Conservation (phyloP, 2,797 vertebrate species). For the Siniperca scherzeri region DNA sequence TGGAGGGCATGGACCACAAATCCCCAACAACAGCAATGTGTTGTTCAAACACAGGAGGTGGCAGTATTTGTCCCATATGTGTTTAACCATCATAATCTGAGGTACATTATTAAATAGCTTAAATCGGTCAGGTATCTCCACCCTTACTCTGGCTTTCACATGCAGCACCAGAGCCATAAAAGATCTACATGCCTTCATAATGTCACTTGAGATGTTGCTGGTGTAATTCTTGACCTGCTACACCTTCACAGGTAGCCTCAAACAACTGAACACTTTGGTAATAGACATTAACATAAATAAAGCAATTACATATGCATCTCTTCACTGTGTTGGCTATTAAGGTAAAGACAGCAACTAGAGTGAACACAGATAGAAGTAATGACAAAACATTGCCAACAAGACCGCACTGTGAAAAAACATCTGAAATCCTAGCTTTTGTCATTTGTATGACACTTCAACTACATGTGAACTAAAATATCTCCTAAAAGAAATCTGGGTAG, state of each 20-base stretch:
- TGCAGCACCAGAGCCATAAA: constrained; percentile 34
- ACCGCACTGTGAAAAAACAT: background rate
- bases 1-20: background rate
- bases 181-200: background rate
- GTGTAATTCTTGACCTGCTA: background rate
- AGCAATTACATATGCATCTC: constrained; percentile 1
- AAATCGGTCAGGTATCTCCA: constrained; percentile 26
- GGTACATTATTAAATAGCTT: constrained; percentile 23
- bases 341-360: background rate
- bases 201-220: background rate
- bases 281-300: background rate
- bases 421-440: background rate
- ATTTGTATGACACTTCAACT: background rate
- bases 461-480: background rate
- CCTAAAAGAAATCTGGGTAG: background rate
- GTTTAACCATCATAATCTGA: constrained; percentile 6
- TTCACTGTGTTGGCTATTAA: background rate
- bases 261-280: background rate
- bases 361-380: background rate
- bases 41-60: too few species aligned
- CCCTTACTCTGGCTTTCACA: constrained; percentile 44
- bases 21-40: background rate
- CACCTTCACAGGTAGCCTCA: background rate
- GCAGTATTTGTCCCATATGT: background rate
- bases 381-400: background rate